These are phyloP conservation scores for Cranoglanis bouderius DNA, from an alignment of 2,113 vertebrate species.

Conservation along the genomic window DNA sequence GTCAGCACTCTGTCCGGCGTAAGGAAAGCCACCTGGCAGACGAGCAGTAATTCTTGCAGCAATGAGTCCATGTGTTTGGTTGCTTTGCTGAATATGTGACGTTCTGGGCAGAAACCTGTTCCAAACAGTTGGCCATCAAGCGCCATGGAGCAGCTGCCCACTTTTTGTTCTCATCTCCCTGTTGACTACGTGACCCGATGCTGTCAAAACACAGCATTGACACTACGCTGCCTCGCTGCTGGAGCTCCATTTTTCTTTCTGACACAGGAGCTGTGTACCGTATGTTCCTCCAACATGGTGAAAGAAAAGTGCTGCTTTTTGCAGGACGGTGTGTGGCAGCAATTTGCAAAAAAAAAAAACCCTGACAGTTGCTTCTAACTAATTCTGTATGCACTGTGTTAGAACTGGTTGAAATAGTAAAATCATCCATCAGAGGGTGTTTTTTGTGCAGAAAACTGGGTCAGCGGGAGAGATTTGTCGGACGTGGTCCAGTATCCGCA, in stretches of 20 bases:
- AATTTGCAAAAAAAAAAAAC: not conserved
- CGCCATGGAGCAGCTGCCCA: constrained; percentile 39
- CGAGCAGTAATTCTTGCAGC: constrained; percentile 26
- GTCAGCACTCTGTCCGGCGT: not conserved
- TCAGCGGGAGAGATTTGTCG: constrained; percentile 8
- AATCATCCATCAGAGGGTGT: not conserved
- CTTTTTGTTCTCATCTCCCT: constrained; percentile 18
- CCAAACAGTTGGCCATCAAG: constrained; percentile 47
- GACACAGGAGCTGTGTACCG: constrained; percentile 37
- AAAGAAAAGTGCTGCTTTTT: constrained; percentile 1
- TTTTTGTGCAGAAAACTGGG: not conserved
- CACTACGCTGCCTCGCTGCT: constrained; percentile 38
- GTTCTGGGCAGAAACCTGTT: constrained; percentile 51
- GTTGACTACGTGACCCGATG: constrained; percentile 44
- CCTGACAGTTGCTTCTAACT: not conserved
- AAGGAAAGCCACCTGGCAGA: constrained; percentile 13
- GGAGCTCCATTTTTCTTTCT: constrained; percentile 48
- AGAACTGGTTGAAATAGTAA: not conserved
- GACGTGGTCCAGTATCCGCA: constrained; percentile 15
- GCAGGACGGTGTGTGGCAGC: not conserved
- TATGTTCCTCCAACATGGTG: constrained; percentile 35
- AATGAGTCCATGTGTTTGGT: constrained; percentile 47
- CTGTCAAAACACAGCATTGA: constrained; percentile 40
- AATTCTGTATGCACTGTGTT: not conserved
- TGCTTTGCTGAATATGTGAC: constrained; percentile 39